Base-by-base conservation (phyloP, 2,113 vertebrate genomes). In the Colaptes auratus region DNA sequence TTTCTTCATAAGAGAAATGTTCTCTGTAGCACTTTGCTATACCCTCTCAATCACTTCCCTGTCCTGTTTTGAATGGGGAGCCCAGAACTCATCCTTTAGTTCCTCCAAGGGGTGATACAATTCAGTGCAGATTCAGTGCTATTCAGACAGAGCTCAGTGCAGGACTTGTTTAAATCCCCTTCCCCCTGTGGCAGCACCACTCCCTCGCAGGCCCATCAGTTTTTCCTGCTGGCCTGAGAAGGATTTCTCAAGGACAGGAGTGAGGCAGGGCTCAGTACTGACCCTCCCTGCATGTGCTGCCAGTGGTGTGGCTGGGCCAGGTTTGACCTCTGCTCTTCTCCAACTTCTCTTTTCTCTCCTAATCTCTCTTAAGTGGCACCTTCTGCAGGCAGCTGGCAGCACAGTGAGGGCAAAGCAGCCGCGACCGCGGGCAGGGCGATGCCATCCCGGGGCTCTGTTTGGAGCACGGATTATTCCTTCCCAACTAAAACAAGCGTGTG, bases 381-480 rank as follows among this genome's bases (percentile, higher is more conserved):
- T 92, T 67, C 53, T 6, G 6, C n/a, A 5, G 3, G 19, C 65
- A 23, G 3, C 6, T 66, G 81, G 24, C 46, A 44, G 69, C 64
- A 19, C 9, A 42, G 36, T 8, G 36, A 42, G 35, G 36, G 39
- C 15, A 30, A 28, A 67, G 35, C 77, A 24, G 21, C 55, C 9
- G 3, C 7, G 13, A 7, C 67, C 12, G 42, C 1, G 3, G 20
- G 25, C 8, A 18, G 1, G 4, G 64, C 77, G 12, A 30, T 69
- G 93, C 89, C 6, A 14, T 88, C 65, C 89, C 56, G 89, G 78
- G 50, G 86, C 91, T 87, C 42, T 84, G 70, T 15, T 64, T 55
- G 63, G 82, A 80, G n/a, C 88, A 2, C 4, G 93, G 94, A 8
- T 73, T 4, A 23, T 25, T 64, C 87, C 81, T 71, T 87, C 50